These are phyloP conservation scores for Sipha maydis DNA, from an alignment of 2,888 invertebrate species.

Conservation along the genomic window DNA sequence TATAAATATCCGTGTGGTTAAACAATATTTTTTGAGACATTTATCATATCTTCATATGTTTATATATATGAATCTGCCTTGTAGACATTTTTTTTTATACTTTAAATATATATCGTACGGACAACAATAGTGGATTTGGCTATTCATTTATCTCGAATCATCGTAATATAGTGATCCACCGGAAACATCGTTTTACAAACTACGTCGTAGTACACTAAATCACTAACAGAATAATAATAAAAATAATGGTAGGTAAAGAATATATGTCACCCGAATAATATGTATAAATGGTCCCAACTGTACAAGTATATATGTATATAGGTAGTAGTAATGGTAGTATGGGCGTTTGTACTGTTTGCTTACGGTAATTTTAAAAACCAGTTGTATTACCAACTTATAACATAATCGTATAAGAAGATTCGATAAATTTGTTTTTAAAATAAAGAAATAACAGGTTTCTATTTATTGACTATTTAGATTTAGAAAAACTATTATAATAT, in stretches of 20 bases:
- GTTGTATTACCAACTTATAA: constrained; percentile 13
- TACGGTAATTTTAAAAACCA: constrained; percentile 21
- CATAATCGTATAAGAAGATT: not conserved
- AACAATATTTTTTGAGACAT: too few species aligned
- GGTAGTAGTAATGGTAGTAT: not conserved
- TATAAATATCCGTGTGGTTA: not conserved
- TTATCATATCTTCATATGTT: not conserved
- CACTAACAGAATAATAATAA: constrained; percentile 44
- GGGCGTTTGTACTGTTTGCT: not conserved
- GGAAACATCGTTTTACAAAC: constrained; percentile 56
- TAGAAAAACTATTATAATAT: not conserved
- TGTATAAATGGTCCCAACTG: constrained; percentile 8
- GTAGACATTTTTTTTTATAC: not conserved
- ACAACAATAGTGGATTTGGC: constrained; percentile 43
- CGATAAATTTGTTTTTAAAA: constrained; percentile 34
- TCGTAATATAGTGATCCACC: constrained; percentile 30
- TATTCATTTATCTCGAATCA: constrained; percentile 31
- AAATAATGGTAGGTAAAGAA: not conserved
- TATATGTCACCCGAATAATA: constrained; percentile 42
- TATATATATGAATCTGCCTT: not conserved
- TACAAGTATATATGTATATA: not conserved
- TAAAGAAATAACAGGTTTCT: constrained; percentile 50
- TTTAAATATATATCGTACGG: constrained; percentile 2
- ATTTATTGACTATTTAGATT: constrained; percentile 13
- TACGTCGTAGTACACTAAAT: not conserved